Percentiles rank a stretch among this genome's conserved stretches.
phyloP scores from a whole-genome alignment of 2,797 vertebrate genomes.

The Rhinella marina region DNA sequence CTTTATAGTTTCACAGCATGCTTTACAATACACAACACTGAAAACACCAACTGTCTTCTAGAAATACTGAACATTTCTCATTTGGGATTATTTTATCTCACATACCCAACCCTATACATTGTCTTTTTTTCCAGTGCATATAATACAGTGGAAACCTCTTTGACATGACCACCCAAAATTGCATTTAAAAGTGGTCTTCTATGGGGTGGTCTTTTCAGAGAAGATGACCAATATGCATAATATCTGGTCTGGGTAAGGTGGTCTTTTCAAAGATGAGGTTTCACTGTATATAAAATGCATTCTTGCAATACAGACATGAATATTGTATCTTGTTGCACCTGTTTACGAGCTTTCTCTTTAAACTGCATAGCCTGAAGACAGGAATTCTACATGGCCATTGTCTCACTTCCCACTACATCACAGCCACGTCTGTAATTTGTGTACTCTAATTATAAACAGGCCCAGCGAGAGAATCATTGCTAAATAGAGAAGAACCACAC shows the following conservation, averaged over 20 bases:
- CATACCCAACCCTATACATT: background rate
- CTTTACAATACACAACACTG: background rate
- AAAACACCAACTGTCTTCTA: background rate
- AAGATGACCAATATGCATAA: too few species aligned
- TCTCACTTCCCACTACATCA: background rate
- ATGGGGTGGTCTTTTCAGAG: too few species aligned
- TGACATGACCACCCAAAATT: too few species aligned
- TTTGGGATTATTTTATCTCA: background rate
- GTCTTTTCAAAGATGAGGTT: too few species aligned
- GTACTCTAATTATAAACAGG: background rate
- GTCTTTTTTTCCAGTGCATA: background rate
- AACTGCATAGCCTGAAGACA: slow-evolving; percentile 23
- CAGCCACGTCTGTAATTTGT: slow-evolving; percentile 1
- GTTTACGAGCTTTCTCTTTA: slow-evolving; percentile 25
- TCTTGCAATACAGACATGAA: background rate
- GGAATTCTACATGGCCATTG: slow-evolving; percentile 9
- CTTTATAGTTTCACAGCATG: background rate
- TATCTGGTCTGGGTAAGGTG: too few species aligned
- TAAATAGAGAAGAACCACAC: background rate
- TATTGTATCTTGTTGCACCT: background rate
- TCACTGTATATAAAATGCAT: background rate
- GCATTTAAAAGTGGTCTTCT: too few species aligned
- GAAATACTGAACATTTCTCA: background rate
- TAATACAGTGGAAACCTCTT: background rate
- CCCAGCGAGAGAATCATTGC: background rate